phyloP scores from a whole-genome alignment of 2,888 invertebrate species.

The Ditylenchus weischeri region DNA sequence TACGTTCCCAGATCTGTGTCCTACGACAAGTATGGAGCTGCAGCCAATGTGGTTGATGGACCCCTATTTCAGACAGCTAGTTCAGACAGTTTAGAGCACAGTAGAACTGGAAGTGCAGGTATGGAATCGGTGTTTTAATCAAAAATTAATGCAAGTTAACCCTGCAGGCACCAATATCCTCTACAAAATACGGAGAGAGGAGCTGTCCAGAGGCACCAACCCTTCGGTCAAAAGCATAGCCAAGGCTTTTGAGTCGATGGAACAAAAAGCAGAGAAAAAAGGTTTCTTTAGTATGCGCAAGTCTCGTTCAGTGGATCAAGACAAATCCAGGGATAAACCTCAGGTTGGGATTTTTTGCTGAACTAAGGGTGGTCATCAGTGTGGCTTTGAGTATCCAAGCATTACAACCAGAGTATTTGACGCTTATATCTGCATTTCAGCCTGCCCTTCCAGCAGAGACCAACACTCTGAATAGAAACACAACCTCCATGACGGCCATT shows the following conservation, averaged over 20 bases:
- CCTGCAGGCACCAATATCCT: constrained; percentile 53
- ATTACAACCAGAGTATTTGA: neutral
- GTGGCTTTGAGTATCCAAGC: too few relatives aligned
- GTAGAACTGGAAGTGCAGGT: constrained; percentile 32
- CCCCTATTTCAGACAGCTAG: constrained; percentile 19
- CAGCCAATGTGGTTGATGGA: constrained; percentile 7
- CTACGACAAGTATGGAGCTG: constrained; percentile 34
- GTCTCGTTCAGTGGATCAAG: constrained; percentile 51
- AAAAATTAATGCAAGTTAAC: constrained; percentile 7
- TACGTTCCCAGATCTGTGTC: constrained; percentile 39
- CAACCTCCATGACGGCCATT: constrained; percentile 16
- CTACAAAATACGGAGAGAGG: constrained; percentile 55
- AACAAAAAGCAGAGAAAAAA: constrained; percentile 29
- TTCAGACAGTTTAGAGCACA: constrained; percentile 36
- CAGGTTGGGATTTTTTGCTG: too few relatives aligned
- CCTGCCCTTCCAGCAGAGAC: neutral
- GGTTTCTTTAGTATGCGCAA: constrained; percentile 56
- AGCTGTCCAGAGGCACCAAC: constrained; percentile 52
- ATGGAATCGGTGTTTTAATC: neutral
- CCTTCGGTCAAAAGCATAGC: constrained; percentile 50
- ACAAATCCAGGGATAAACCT: too few relatives aligned
- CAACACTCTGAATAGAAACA: constrained; percentile 19
- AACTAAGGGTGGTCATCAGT: too few relatives aligned
- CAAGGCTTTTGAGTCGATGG: constrained; percentile 54
- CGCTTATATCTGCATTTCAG: neutral